Evolutionary conservation across 1,140 invertebrate genomes (phyloP).

Genomic region (Zaprionus taronus): DNA sequence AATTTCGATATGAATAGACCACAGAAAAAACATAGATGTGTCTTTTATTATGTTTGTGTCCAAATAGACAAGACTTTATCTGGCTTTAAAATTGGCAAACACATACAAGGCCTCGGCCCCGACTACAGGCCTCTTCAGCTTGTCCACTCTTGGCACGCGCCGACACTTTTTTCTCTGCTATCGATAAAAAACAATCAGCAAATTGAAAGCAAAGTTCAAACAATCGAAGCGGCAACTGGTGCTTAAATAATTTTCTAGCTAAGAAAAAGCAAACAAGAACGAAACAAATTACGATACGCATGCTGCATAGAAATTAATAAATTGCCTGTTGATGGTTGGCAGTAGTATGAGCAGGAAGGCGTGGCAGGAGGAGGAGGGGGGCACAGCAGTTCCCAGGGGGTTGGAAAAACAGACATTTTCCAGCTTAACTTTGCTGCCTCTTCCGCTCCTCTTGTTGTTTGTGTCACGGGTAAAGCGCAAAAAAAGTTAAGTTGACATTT

Average conservation of each 20-base stretch:
- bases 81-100: neutral
- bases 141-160: neutral
- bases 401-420: slow-evolving; percentile 27
- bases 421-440: slow-evolving; percentile 44
- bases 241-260: slow-evolving; percentile 57
- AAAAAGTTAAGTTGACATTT: slow-evolving; percentile 79
- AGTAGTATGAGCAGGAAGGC: slow-evolving; percentile 1
- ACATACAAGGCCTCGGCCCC: neutral
- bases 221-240: slow-evolving; percentile 64
- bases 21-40: neutral
- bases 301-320: slow-evolving; percentile 80
- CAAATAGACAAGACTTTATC: neutral
- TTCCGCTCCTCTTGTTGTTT: slow-evolving; percentile 25
- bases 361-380: neutral
- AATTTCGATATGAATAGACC: neutral
- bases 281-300: slow-evolving; percentile 72
- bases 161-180: neutral
- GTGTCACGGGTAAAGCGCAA: slow-evolving; percentile 45
- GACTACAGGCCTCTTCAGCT: neutral
- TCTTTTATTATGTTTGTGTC: neutral
- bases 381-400: slow-evolving; percentile 4
- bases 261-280: slow-evolving; percentile 49
- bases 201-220: slow-evolving; percentile 75
- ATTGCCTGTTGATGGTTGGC: slow-evolving; percentile 47
- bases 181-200: slow-evolving; percentile 72